These are phyloP conservation scores for Gallinago nigripennis DNA, from an alignment of 2,797 vertebrate species.

Conservation along the genomic window DNA sequence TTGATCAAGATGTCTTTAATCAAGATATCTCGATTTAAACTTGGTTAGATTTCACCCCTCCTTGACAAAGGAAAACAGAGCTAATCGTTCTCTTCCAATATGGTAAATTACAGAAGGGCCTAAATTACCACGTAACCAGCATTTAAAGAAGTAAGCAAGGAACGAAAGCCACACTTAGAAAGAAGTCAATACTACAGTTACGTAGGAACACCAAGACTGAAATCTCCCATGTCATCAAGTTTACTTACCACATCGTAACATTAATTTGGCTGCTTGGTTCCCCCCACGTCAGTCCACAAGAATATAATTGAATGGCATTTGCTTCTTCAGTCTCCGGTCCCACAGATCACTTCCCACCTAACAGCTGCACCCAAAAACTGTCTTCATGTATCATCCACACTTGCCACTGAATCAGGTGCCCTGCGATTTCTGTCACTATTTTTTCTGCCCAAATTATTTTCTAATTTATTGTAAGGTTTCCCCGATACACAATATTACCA, in stretches of 20 bases:
- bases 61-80: neutral
- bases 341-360: neutral
- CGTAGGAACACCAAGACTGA: neutral
- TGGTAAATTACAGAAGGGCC: neutral
- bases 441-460: neutral
- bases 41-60: neutral
- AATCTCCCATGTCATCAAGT: slow-evolving; percentile 36
- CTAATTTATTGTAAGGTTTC: neutral
- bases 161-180: neutral
- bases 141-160: neutral
- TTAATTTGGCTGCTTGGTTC: neutral
- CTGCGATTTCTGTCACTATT: neutral
- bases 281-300: neutral
- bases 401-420: neutral
- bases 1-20: too few relatives aligned
- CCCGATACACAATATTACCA: neutral
- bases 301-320: neutral
- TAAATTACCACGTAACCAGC: neutral
- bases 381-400: neutral
- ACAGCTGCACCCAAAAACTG: neutral
- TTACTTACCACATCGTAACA: neutral
- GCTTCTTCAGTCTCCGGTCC: neutral
- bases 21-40: neutral
- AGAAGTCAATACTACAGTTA: neutral
- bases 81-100: neutral